Evolutionary conservation across 2,888 invertebrate genomes (phyloP), one percentile per base, ranked within the genome.

Genomic region (Himalopsyche tibetana): DNA sequence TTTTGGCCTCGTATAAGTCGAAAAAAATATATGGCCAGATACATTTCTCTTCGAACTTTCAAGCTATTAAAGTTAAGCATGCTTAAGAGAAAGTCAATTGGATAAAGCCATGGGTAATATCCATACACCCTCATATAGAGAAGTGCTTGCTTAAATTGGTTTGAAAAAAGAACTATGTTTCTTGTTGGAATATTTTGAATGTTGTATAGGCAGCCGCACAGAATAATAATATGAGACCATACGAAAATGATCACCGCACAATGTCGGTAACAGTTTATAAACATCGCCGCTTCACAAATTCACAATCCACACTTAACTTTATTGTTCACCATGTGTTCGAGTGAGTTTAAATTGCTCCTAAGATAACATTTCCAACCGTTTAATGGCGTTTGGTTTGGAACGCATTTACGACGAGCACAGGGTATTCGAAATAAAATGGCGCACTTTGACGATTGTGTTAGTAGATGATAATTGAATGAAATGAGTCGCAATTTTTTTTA

Each of bases 261-360:
- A 80, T 87, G 88, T 88, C 85, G 82, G 80, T 87, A 85, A 88
- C 88, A 88, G 88, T 87, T 88, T 88, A 88, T 81, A 88, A 88
- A 88, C 87, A 88, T 85, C 56, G n/a, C 19, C 63, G 63, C 63
- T 19, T 28, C 63, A 63, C 63, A 63, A 63, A 63, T 63, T 63
- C 63, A 63, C 63, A n/a, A 28, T 63, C 63, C 19, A 63, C 63
- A 63, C 63, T 63, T 19, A 63, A 63, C 63, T 19, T 63, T 56
- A 82, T 80, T 42, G 81, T 51, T 82, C 55, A 88, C 84, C 88
- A 88, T 87, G 84, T 88, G 88, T 85, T 85, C 86, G 83, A 85
- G 88, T 87, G 87, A 88, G 87, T 88, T 86, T 88, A 84, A 88
- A 88, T 88, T 87, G 88, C 87, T 81, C 55, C 80, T 84, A 88